Percentiles rank a stretch among this genome's conserved stretches.
Conservation (phyloP, 2,888 invertebrate genomes). For the Cylindroiulus punctatus region DNA sequence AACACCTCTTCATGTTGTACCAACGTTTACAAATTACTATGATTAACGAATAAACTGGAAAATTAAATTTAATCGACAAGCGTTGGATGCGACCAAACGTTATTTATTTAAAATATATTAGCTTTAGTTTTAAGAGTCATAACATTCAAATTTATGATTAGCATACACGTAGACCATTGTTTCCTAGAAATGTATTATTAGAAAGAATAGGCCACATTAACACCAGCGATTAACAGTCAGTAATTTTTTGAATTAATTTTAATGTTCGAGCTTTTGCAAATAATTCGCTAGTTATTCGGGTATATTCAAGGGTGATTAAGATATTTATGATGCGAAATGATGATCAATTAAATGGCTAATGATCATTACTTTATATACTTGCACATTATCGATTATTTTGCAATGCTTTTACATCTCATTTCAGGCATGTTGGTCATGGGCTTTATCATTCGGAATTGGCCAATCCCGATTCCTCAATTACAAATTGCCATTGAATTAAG, state of each 20-base stretch:
- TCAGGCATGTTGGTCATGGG: slow-evolving; percentile 57
- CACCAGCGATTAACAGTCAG: neutral
- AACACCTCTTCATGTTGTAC: too few relatives aligned
- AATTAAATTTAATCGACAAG: neutral
- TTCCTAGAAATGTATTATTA: neutral
- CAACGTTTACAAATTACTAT: neutral
- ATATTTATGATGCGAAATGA: neutral
- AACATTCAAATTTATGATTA: too few relatives aligned
- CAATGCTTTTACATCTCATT: slow-evolving; percentile 29
- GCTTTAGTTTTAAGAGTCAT: neutral
- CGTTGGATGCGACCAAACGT: neutral
- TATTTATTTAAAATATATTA: neutral
- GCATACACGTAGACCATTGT: too few relatives aligned
- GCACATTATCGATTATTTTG: slow-evolving; percentile 10
- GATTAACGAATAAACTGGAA: too few relatives aligned
- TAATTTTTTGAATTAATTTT: neutral
- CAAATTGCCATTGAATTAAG: slow-evolving; percentile 51
- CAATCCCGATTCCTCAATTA: slow-evolving; percentile 52
- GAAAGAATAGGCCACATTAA: neutral
- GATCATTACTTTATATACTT: neutral
- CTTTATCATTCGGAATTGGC: slow-evolving; percentile 54
- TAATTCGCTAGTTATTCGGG: neutral
- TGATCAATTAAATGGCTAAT: slow-evolving; percentile 4
- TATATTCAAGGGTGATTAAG: neutral
- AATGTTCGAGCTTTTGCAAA: neutral